Evolutionary conservation across 2,888 invertebrate genomes (phyloP).

Genomic region (Trissolcus japonicus): DNA sequence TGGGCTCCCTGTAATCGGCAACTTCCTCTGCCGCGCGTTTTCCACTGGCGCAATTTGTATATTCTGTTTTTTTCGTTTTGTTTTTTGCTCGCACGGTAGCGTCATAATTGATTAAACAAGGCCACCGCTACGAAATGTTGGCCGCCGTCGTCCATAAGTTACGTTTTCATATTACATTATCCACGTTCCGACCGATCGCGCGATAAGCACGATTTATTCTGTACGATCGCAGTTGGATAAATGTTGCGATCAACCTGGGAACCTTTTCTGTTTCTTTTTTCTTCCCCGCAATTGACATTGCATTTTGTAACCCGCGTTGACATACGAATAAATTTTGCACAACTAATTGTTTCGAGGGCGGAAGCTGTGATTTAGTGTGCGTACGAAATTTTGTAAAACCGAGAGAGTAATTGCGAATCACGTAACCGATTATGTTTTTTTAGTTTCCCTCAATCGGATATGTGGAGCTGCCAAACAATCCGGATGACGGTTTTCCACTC

Average conservation of each 20-base stretch:
- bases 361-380: neutral
- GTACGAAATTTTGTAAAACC: too few species aligned
- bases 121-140: conserved; percentile 12
- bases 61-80: too few species aligned
- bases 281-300: conserved; percentile 14
- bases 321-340: conserved; percentile 17
- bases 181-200: conserved; percentile 18
- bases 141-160: conserved; percentile 26
- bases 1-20: conserved; percentile 38
- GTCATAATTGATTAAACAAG: conserved; percentile 19
- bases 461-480: too few species aligned
- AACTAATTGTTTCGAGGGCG: conserved; percentile 16
- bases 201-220: conserved; percentile 33
- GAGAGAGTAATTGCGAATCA: too few species aligned
- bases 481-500: too few species aligned
- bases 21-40: conserved; percentile 39
- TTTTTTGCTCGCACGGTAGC: conserved; percentile 29
- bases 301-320: conserved; percentile 24
- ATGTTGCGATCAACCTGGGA: conserved; percentile 29
- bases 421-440: too few species aligned
- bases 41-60: conserved; percentile 29
- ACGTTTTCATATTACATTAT: conserved; percentile 31
- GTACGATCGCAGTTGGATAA: conserved; percentile 19
- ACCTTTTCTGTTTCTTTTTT: conserved; percentile 2
- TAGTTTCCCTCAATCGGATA: too few species aligned